These are phyloP conservation scores for Cetonia aurata DNA, from an alignment of 2,888 invertebrate species.

Conservation along the genomic window DNA sequence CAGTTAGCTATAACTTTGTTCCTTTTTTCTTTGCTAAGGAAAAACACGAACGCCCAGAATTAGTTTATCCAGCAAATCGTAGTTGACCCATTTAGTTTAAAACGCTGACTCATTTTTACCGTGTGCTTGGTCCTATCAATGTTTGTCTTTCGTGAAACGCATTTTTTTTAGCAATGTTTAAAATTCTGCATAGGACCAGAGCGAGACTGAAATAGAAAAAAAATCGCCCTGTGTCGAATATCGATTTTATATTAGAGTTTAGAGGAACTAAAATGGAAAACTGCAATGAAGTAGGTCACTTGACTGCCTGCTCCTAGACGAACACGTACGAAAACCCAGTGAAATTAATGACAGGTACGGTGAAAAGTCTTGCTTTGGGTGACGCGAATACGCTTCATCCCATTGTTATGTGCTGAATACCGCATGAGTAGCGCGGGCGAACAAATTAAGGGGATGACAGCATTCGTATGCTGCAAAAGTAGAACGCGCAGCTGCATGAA, in stretches of 20 bases:
- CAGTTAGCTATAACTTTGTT: too few relatives aligned
- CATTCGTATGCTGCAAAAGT: not conserved
- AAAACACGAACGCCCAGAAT: too few relatives aligned
- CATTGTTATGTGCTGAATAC: slow-evolving; percentile 5
- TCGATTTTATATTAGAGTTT: slow-evolving; percentile 23
- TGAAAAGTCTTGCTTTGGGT: slow-evolving; percentile 10
- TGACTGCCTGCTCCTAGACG: not conserved
- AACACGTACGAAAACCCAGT: slow-evolving; percentile 12
- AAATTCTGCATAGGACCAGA: slow-evolving; percentile 21
- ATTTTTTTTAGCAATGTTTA: slow-evolving; percentile 17
- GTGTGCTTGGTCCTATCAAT: slow-evolving; percentile 21
- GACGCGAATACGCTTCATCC: not conserved
- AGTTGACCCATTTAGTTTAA: too few relatives aligned
- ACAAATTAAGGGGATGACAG: not conserved
- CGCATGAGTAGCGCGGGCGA: not conserved
- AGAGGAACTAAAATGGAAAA: slow-evolving; percentile 22
- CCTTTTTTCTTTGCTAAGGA: too few relatives aligned
- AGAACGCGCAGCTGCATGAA: not conserved
- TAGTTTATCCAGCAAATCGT: too few relatives aligned
- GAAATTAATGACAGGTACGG: slow-evolving; percentile 18
- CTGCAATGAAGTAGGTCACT: slow-evolving; percentile 34
- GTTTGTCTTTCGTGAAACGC: slow-evolving; percentile 28
- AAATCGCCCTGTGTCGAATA: slow-evolving; percentile 2
- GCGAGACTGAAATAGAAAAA: slow-evolving; percentile 6
- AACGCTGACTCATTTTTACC: not conserved